phyloP scores from a whole-genome alignment of 37 sponge, comb jelly and placozoan species.

The Chondrilla cf. caribensis region DNA sequence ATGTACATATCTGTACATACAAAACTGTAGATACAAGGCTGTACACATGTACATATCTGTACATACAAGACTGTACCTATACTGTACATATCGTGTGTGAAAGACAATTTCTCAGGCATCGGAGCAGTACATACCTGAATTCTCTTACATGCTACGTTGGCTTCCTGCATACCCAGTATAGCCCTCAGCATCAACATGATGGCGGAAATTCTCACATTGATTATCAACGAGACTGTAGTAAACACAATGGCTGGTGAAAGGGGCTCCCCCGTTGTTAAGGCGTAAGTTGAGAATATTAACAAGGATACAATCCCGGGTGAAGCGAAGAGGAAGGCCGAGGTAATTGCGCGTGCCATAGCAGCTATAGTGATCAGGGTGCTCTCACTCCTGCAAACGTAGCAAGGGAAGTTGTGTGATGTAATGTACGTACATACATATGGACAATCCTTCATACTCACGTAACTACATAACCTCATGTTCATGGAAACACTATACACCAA shows the following conservation, averaged over 20 bases:
- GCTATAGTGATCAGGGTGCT: constrained; percentile 16
- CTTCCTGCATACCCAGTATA: constrained; percentile 49
- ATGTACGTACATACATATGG: too few species aligned
- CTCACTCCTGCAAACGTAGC: constrained; percentile 40
- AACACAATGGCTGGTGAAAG: constrained; percentile 63
- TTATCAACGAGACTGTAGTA: constrained; percentile 21
- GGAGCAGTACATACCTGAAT: constrained; percentile 75
- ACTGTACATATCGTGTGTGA: too few species aligned
- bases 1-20: neutral
- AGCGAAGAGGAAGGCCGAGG: constrained; percentile 37
- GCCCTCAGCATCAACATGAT: constrained; percentile 35
- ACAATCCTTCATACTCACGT: too few species aligned
- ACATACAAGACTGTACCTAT: too few species aligned
- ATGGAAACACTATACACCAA: too few species aligned
- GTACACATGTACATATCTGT: too few species aligned
- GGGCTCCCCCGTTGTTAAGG: neutral
- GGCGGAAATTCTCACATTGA: constrained; percentile 27
- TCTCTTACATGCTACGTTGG: constrained; percentile 56
- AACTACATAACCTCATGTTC: too few species aligned
- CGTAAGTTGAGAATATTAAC: constrained; percentile 40
- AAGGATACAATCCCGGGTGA: constrained; percentile 34
- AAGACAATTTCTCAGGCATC: too few species aligned
- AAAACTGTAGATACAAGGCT: neutral
- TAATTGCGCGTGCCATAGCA: constrained; percentile 39
- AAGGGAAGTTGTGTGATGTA: neutral